Base-by-base conservation (phyloP, 2,797 vertebrate species). In the Phoeniculus purpureus region DNA sequence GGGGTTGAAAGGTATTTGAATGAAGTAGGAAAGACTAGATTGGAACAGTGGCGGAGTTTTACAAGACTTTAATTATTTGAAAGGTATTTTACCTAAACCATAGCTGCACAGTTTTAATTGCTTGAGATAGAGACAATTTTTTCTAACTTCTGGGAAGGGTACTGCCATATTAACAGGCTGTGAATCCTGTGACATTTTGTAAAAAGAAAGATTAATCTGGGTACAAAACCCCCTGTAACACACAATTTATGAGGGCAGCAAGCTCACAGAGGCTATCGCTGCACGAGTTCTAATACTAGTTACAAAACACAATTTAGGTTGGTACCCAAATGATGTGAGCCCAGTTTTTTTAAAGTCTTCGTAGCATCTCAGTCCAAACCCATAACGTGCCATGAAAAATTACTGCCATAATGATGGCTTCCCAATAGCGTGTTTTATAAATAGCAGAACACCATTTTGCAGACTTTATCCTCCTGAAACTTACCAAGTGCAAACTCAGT, bases 61-160 rank as follows among this genome's bases (percentile, higher is more conserved):
- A 79, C 61, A 60, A 85, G 72, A 85, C 29, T 74, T 91, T 51
- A 94, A 89, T 93, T 85, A 93, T 90, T 77, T 94, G 83, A 93
- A 90, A 92, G 61, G 64, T 50, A 86, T 95, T 95, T 77, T 81
- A 76, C 65, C 74, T 87, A 86, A 92, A 92, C 86, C 68, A 87
- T 29, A 84, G 71, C 80, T 52, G 54, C 81, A 90, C 23, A 88
- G 65, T 87, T 94, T 94, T 94, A 95, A 94, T 92, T 95, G 92
- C 87, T 82, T 72, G 58, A 92, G 78, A 94, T 77, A 92, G 37
- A 86, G 71, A 64, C 77, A 91, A 89, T 89, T 88, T 95, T 88
- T 84, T 65, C 60, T 90, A 81, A 90, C 37, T 88, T 86, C 64
- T 91, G 58, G 83, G 92, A 94, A 92, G 80, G 90, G 88, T 90